phyloP scores from a whole-genome alignment of 1,140 invertebrate species.

The Ylistrum balloti region DNA sequence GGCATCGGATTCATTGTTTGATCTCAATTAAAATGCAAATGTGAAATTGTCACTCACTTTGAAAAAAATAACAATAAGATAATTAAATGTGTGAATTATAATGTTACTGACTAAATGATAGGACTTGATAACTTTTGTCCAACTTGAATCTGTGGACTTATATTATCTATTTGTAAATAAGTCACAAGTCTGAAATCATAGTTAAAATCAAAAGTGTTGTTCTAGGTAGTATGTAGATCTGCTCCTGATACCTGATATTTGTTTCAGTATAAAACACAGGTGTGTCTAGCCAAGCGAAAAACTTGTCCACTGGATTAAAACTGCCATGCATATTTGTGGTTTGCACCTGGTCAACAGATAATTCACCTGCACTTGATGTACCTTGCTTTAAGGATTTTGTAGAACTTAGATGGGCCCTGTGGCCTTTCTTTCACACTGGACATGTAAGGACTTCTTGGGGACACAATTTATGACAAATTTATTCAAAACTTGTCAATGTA shows the following conservation, averaged over 20 bases:
- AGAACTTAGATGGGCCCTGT: neutral
- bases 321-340: conserved; percentile 21
- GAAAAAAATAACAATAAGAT: neutral
- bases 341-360: conserved; percentile 37
- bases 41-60: neutral
- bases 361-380: conserved; percentile 2
- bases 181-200: neutral
- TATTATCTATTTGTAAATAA: neutral
- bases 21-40: neutral
- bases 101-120: neutral
- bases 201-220: neutral
- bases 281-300: neutral
- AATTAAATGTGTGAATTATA: neutral
- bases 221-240: neutral
- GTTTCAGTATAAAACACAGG: neutral
- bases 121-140: neutral
- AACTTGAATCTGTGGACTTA: neutral
- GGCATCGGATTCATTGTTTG: neutral
- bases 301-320: conserved; percentile 6
- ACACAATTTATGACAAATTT: neutral
- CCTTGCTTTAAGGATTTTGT: neutral
- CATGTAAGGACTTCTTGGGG: neutral
- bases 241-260: neutral
- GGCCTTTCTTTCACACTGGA: neutral
- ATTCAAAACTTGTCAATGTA: neutral